Percentiles rank a stretch among this genome's conserved stretches.
Conservation (phyloP, 2,113 vertebrate species). For the Tyrannus savana region DNA sequence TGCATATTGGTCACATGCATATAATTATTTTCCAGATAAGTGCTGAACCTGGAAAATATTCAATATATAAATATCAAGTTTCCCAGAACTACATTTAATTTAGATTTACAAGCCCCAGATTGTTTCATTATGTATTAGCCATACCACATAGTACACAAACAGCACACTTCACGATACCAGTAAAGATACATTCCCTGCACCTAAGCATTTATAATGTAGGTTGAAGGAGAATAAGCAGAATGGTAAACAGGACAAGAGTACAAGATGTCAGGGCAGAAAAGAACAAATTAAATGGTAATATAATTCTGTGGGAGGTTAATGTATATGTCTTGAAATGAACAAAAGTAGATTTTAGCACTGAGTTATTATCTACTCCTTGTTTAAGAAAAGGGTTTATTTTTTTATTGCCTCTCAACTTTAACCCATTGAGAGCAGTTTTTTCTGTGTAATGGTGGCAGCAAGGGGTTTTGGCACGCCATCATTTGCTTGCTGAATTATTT, state of each 20-base stretch:
- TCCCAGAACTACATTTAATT: constrained; percentile 19
- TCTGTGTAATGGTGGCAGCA: background rate
- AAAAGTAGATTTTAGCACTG: background rate
- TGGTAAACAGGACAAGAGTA: background rate
- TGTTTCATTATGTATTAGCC: background rate
- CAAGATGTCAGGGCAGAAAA: background rate
- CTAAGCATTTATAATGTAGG: background rate
- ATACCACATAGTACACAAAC: background rate
- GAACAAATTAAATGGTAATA: background rate
- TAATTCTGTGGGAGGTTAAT: background rate
- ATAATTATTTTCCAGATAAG: constrained; percentile 47
- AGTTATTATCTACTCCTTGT: background rate
- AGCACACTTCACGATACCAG: background rate
- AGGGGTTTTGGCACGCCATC: background rate
- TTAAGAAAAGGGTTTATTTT: background rate
- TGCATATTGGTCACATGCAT: background rate
- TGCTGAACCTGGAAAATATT: constrained; percentile 10
- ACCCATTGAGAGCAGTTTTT: background rate
- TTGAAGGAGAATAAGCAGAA: background rate
- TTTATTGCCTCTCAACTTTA: background rate
- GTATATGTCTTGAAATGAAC: background rate
- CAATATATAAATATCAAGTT: constrained; percentile 7
- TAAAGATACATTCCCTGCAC: background rate
- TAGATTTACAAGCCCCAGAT: background rate
- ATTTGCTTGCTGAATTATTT: background rate